Evolutionary conservation across 2,113 vertebrate genomes (phyloP).

Genomic region (Gymnobelideus leadbeateri): DNA sequence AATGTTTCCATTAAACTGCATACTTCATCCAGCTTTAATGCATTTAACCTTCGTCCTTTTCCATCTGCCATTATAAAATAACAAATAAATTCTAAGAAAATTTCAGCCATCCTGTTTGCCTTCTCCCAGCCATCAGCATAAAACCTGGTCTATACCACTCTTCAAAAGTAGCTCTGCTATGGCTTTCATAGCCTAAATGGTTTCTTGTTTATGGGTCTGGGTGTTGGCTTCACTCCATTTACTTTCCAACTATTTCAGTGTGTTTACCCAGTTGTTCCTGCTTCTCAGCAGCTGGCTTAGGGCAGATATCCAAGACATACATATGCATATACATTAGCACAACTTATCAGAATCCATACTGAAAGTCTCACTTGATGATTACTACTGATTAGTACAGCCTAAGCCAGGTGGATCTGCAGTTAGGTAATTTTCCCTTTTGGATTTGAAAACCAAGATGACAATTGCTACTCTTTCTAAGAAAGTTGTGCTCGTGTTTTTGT

Average conservation of each 20-base stretch:
- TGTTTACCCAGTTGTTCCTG: slow-evolving; percentile 60
- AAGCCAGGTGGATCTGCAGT: neutral
- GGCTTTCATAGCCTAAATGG: slow-evolving; percentile 74
- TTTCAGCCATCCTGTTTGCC: neutral
- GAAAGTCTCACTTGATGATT: slow-evolving; percentile 44
- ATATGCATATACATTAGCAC: slow-evolving; percentile 62
- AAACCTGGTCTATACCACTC: neutral
- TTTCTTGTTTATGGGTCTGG: slow-evolving; percentile 77
- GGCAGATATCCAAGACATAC: slow-evolving; percentile 78
- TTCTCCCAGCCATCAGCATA: neutral
- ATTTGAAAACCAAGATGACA: slow-evolving; percentile 5
- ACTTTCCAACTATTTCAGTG: slow-evolving; percentile 64
- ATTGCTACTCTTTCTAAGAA: neutral
- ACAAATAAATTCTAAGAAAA: slow-evolving; percentile 50
- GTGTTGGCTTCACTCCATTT: slow-evolving; percentile 79
- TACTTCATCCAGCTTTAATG: neutral
- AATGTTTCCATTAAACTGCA: slow-evolving; percentile 17
- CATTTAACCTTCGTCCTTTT: neutral
- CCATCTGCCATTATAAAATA: slow-evolving; percentile 39
- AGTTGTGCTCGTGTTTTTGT: neutral
- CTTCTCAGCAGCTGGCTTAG: slow-evolving; percentile 84
- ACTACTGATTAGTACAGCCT: slow-evolving; percentile 44
- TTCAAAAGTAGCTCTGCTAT: slow-evolving; percentile 14
- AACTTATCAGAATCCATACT: slow-evolving; percentile 75
- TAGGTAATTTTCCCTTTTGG: slow-evolving; percentile 1